Base-by-base conservation (phyloP, 1,140 invertebrate genomes). In the Andricus grossulariae region DNA sequence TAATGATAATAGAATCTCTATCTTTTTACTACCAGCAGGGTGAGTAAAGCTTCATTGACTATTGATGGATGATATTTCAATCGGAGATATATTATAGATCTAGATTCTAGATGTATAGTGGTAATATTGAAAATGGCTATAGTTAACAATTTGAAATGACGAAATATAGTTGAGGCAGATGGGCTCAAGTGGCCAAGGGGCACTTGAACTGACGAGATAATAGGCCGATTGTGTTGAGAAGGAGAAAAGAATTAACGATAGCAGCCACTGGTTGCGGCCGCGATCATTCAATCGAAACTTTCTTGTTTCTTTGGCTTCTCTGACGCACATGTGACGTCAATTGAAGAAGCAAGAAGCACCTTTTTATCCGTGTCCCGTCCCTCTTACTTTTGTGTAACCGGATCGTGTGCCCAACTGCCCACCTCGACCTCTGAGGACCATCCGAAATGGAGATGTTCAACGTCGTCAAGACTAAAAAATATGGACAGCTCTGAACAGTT, bases 241-340 rank as follows among this genome's bases (percentile, higher is more conserved):
- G 82, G 82, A 86, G 85, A 88, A 87, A 84, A 87, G 85, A 86
- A 85, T 85, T 57, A 84, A 86, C 80, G 83, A 85, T 85, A 84
- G 83, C 74, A 72, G 76, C 74, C 75, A 79, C 77, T 78, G 81
- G 84, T 78, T 80, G 80, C 76, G 76, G 77, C 75, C 83, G 83
- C 79, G 87, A 90, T 89, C 88, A 90, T 88, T 90, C 88, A 90
- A 90, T 90, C 88, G 85, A 84, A 88, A 88, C 88, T 89, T 90
- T 90, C 89, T 90, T 90, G 89, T 88, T 90, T 88, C 90, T 89
- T 88, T 84, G 83, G 81, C 76, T 84, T 77, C 82, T 86, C 86
- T 90, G 89, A 91, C 89, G 89, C 90, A 91, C 86, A 84, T 82
- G 73, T 91, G 90, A 90, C 89, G 90, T 91, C 90, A 91, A 91